Evolutionary conservation across 2,888 invertebrate genomes (phyloP), one percentile per base, ranked within the genome.

Genomic region (Galerucella pusilla): DNA sequence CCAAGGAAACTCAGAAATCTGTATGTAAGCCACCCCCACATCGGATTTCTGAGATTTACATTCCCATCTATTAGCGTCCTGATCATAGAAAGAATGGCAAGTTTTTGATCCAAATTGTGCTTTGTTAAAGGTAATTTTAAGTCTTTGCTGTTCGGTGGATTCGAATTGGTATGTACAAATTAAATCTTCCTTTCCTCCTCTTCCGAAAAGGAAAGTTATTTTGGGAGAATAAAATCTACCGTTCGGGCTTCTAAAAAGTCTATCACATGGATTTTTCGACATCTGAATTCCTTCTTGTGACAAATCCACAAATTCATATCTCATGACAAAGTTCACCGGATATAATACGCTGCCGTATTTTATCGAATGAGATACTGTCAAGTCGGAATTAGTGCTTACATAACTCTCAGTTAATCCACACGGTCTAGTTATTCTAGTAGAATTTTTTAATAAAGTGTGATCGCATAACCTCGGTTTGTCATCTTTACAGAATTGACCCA

Each of bases 261-360:
- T 88, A 84, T 92, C 92, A 85, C 92, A 93, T 49, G 91, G 91
- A 82, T 91, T 92, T 79, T 89, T 89, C 49, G 91, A 91, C 80
- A 90, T 89, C 73, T 91, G 92, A 78, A 90, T 89, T 0, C 92
- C 92, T 85, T 92, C 92, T 84, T 92, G 91, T 77, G 92, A 91
- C 64, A 92, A 90, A 86, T 95, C 94, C 25, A 96, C 94, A 85
- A 96, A 96, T 87, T 96, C 96, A 87, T 95, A 96, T 69, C 94
- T 91, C 5, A 95, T 90, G 59, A 93, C 90, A 85, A 95, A 95
- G 80, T 93, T 90, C 72, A 94, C 92, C 2, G 94, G 94, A 85
- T 94, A 94, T 66, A 95, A 88, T 5, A 94, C 94, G 75, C 94
- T 94, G n/a, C 94, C 94, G 85, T 93, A 93, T 61, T 92, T 91